A percentile compares a stretch with the other conserved stretches of the same genome.
Conservation (phyloP, 2,888 invertebrate species). For the Drosophila neotestacea region DNA sequence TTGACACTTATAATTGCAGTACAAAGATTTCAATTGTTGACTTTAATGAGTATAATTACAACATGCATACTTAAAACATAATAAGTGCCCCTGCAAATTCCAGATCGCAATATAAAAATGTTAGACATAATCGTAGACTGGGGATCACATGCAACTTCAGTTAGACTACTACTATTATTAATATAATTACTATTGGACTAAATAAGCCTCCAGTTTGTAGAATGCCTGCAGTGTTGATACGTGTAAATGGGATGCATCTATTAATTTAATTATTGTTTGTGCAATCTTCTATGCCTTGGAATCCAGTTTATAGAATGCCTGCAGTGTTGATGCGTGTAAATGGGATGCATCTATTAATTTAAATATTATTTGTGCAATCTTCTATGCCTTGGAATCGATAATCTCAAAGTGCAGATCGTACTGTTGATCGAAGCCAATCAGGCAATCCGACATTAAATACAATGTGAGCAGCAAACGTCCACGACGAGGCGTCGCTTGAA, state of each 20-base stretch:
- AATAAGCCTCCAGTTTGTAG: constrained; percentile 17
- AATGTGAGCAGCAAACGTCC: constrained; percentile 92
- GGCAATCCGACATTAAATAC: constrained; percentile 96
- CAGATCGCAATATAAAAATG: constrained; percentile 29
- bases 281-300: constrained; percentile 17
- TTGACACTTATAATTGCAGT: not conserved
- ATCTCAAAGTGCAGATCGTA: constrained; percentile 88
- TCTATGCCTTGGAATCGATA: constrained; percentile 67
- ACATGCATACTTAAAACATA: constrained; percentile 25
- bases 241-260: constrained; percentile 2
- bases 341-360: constrained; percentile 1
- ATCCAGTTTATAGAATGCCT: constrained; percentile 14
- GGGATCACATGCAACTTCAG: constrained; percentile 18
- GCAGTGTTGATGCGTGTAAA: not conserved
- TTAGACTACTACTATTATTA: constrained; percentile 15
- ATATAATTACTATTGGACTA: constrained; percentile 24
- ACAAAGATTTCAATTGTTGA: constrained; percentile 8
- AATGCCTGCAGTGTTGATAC: not conserved
- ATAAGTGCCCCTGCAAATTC: not conserved
- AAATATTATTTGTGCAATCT: not conserved
- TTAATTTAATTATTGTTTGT: not conserved
- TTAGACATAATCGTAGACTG: constrained; percentile 3
- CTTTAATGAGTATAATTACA: constrained; percentile 30
- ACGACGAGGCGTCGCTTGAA: constrained; percentile 88
- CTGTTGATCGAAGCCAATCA: constrained; percentile 97